Percentiles rank a stretch among this genome's conserved stretches.
Evolutionary conservation across 2,888 invertebrate species (phyloP).

Genomic region (Sinelater perroti): DNA sequence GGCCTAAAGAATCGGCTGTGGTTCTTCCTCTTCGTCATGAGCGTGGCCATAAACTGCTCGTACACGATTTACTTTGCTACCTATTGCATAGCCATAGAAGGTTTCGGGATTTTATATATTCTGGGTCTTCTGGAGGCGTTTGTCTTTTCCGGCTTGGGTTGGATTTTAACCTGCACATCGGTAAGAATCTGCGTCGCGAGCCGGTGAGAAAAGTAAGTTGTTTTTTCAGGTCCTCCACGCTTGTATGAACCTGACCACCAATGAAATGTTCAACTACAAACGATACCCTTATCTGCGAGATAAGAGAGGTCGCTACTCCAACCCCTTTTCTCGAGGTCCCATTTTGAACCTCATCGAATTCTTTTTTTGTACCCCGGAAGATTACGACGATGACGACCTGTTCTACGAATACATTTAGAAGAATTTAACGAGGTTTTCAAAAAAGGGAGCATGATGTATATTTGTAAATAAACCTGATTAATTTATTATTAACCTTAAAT

Average conservation of each 20-base stretch:
- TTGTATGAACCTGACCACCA: constrained; percentile 92
- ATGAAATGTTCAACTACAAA: constrained; percentile 94
- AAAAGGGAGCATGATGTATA: neutral
- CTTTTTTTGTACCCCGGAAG: constrained; percentile 85
- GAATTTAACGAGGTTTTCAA: neutral
- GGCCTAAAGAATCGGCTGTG: constrained; percentile 91
- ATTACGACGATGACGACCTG: constrained; percentile 73
- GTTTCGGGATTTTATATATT: constrained; percentile 85
- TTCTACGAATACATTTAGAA: constrained; percentile 53
- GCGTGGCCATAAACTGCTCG: constrained; percentile 87
- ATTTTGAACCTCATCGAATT: constrained; percentile 88
- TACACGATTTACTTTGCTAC: constrained; percentile 88
- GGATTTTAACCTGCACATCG: constrained; percentile 88
- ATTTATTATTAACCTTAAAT: too few relatives aligned
- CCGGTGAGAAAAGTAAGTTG: neutral
- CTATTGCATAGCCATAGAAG: constrained; percentile 85
- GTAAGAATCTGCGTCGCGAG: too few relatives aligned
- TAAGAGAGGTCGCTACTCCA: constrained; percentile 86
- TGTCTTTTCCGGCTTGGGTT: constrained; percentile 84
- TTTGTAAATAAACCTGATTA: constrained; percentile 16
- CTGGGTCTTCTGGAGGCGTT: constrained; percentile 83
- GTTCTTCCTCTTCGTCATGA: constrained; percentile 90
- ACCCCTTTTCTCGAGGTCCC: constrained; percentile 91
- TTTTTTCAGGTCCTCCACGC: constrained; percentile 81
- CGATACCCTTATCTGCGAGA: constrained; percentile 90